A percentile compares a stretch with the other conserved stretches of the same genome.
Conservation (phyloP, 2,888 invertebrate genomes). For the Drosophila buzzatii region DNA sequence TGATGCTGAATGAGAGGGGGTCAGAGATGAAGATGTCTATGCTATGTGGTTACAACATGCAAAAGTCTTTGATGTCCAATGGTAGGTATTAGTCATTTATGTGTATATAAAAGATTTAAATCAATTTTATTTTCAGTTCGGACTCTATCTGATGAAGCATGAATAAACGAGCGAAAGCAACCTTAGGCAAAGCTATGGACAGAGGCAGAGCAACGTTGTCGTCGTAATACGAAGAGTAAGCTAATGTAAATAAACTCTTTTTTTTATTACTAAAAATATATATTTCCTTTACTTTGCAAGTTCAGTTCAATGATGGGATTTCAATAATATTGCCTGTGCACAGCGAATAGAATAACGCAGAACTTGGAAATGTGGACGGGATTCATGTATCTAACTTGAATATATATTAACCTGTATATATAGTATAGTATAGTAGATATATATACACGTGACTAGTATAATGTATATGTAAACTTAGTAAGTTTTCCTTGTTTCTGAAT, state of each 20-base stretch:
- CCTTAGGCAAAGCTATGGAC: neutral
- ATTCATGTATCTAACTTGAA: neutral
- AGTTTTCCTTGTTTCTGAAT: too few species aligned
- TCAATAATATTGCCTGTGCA: neutral
- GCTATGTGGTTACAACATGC: neutral
- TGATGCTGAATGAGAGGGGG: neutral
- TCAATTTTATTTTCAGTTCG: neutral
- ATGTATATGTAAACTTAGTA: too few species aligned
- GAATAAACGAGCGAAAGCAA: neutral
- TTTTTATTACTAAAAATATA: neutral
- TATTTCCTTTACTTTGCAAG: neutral
- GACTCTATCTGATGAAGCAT: neutral
- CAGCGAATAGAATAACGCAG: too few species aligned
- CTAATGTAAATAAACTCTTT: neutral
- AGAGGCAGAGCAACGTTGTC: neutral
- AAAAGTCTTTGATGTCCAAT: neutral
- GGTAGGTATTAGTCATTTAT: neutral
- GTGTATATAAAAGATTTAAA: neutral
- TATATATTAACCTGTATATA: too few species aligned
- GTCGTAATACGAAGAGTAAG: neutral
- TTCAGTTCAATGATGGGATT: neutral
- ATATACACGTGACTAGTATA: too few species aligned
- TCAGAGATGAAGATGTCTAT: neutral
- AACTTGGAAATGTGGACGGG: neutral
- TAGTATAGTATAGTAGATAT: too few species aligned